phyloP scores from a whole-genome alignment of 2,888 invertebrate genomes.

The Drosophila nigricruria region DNA sequence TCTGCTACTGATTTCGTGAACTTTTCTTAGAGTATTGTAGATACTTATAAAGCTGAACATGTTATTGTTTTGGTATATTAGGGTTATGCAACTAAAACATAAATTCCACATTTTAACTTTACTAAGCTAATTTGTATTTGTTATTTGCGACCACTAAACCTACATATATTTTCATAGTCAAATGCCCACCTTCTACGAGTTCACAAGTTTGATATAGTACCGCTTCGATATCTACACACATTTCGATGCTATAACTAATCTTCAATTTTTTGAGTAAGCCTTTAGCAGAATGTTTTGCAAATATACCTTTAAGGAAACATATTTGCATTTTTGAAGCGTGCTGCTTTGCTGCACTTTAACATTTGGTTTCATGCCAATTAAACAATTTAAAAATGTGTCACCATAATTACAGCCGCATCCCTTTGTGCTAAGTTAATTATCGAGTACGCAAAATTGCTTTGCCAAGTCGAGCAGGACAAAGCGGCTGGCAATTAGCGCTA shows the following conservation, averaged over 20 bases:
- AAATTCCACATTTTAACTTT: too few species aligned
- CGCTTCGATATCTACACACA: not conserved
- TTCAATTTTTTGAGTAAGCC: not conserved
- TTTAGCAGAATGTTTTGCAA: not conserved
- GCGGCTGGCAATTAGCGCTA: constrained; percentile 73
- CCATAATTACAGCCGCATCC: constrained; percentile 47
- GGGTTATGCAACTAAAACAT: too few species aligned
- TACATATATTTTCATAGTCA: too few species aligned
- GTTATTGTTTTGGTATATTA: too few species aligned
- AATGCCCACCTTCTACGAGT: too few species aligned
- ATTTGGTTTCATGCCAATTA: constrained; percentile 26
- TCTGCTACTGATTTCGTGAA: too few species aligned
- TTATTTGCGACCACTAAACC: too few species aligned
- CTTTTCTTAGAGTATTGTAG: too few species aligned
- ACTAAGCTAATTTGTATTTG: too few species aligned
- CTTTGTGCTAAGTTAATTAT: constrained; percentile 73
- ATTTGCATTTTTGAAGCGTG: not conserved
- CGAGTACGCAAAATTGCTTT: constrained; percentile 71
- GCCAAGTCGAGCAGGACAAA: constrained; percentile 63
- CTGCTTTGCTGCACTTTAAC: not conserved
- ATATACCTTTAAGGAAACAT: not conserved
- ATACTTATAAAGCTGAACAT: not conserved
- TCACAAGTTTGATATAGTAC: too few species aligned
- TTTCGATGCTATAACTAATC: not conserved
- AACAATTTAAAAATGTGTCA: constrained; percentile 46